A percentile compares a stretch with the other conserved stretches of the same genome.
phyloP scores from a whole-genome alignment of 2,888 invertebrate genomes.

The Mactromeris polynyma region DNA sequence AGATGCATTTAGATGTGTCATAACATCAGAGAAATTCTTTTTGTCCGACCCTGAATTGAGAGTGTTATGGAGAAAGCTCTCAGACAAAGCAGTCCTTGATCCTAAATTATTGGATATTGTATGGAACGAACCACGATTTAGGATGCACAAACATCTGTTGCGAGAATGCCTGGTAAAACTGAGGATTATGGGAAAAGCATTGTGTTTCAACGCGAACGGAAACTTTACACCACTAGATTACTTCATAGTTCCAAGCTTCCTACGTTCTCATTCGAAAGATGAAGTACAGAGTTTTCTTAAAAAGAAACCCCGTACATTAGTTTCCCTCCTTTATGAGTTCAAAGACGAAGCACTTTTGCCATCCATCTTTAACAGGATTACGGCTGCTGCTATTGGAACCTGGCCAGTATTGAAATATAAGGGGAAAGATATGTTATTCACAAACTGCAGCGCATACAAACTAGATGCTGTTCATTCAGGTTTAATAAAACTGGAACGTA shows the following conservation, averaged over 20 bases:
- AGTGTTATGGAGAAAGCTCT: slow-evolving; percentile 12
- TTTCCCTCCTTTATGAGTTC: slow-evolving; percentile 26
- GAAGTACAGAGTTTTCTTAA: not conserved
- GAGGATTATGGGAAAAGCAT: slow-evolving; percentile 30
- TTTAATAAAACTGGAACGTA: slow-evolving; percentile 6
- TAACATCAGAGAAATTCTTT: slow-evolving; percentile 45
- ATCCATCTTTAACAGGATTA: slow-evolving; percentile 35
- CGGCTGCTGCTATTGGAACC: slow-evolving; percentile 36
- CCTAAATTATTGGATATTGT: slow-evolving; percentile 31
- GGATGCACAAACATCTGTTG: slow-evolving; percentile 28
- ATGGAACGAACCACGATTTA: slow-evolving; percentile 25
- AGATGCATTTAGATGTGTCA: slow-evolving; percentile 53
- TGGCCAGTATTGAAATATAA: slow-evolving; percentile 37
- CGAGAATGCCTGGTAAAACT: slow-evolving; percentile 32
- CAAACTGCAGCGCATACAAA: slow-evolving; percentile 20
- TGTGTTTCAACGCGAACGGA: not conserved
- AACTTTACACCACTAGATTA: slow-evolving; percentile 17
- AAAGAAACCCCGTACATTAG: not conserved
- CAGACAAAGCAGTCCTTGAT: slow-evolving; percentile 20
- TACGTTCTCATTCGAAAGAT: not conserved
- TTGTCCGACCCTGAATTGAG: not conserved
- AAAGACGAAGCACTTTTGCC: slow-evolving; percentile 14
- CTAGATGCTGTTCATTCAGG: slow-evolving; percentile 42
- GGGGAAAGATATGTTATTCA: slow-evolving; percentile 11
- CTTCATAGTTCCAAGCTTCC: slow-evolving; percentile 40